Base-by-base conservation (phyloP, 2,888 invertebrate genomes). In the Blastobasis lacticolella region DNA sequence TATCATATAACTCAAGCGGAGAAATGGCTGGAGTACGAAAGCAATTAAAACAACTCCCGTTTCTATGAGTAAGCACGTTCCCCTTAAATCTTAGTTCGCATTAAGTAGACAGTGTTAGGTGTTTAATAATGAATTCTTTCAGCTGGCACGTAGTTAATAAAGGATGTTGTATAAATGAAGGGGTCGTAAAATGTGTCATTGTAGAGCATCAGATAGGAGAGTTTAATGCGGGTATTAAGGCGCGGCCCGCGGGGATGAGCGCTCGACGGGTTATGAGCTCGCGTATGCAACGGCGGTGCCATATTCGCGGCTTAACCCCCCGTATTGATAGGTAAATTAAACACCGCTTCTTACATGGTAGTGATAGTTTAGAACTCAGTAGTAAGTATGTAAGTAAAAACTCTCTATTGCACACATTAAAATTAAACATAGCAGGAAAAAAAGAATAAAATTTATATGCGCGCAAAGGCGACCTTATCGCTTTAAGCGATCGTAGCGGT, bases 41-140 rank as follows among this genome's bases (percentile, higher is more conserved):
- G 54, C 49, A 56, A 56, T 56, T 53, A 56, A 56, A 56, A 37
- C 49, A 43, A 51, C 41, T 23, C 42, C 46, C 44, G 66, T 69
- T 75, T 69, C 64, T 64, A 59, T 68, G 70, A 72, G 68, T 67
- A 62, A 69, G 74, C 83, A 81, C 83, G 81, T 82, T 78, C 70
- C 67, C 69, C 76, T 76, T 84, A 84, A 85, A 81, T 84, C 81
- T 80, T 80, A 64, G 67, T 71, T 71, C 77, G 69, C 75, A 78
- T 78, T 78, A 75, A 73, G 69, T 66, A 78, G 80, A 79, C 81
- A 80, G 77, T 73, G 69, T 69, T 71, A 77, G 80, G 78, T 75
- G 79, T 83, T 81, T 78, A 81, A 82, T 85, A 83, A 83, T 79
- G 81, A 81, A 83, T 83, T 84, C 76, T 83, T 81, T 74, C 72